Conservation (phyloP, 2,888 invertebrate genomes). For the Aromia moschata region DNA sequence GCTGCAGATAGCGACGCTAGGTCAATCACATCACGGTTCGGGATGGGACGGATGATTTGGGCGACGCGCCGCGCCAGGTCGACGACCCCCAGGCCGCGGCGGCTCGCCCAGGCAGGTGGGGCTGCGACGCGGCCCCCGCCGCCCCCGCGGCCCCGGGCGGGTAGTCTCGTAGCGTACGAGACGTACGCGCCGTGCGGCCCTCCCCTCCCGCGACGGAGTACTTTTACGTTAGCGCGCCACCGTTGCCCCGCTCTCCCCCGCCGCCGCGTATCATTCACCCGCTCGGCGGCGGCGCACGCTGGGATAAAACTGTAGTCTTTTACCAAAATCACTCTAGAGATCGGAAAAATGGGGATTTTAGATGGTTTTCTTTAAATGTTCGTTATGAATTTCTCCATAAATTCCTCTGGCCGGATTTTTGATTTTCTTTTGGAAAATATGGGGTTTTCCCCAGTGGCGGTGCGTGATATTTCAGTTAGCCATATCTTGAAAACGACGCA, state of each 20-base stretch:
- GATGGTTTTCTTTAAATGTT: no score
- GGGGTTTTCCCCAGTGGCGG: no score
- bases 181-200: neutral
- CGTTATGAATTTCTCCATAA: no score
- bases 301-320: no score
- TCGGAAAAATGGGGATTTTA: no score
- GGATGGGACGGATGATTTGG: constrained; percentile 40
- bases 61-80: constrained; percentile 46
- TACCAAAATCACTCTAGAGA: no score
- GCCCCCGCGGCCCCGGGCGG: constrained; percentile 17
- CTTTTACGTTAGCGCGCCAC: constrained; percentile 19
- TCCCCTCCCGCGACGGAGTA: constrained; percentile 5
- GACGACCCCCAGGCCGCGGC: constrained; percentile 44
- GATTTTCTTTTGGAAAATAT: no score
- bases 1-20: constrained; percentile 34
- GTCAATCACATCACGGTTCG: constrained; percentile 46
- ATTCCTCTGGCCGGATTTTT: no score
- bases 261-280: constrained; percentile 13
- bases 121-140: constrained; percentile 31
- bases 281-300: neutral
- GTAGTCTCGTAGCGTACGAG: constrained; percentile 18
- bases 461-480: no score
- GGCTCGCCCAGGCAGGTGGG: constrained; percentile 44
- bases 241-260: no score
- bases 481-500: no score